Conservation (phyloP, 2,888 invertebrate species). For the Allophyes oxyacanthae region DNA sequence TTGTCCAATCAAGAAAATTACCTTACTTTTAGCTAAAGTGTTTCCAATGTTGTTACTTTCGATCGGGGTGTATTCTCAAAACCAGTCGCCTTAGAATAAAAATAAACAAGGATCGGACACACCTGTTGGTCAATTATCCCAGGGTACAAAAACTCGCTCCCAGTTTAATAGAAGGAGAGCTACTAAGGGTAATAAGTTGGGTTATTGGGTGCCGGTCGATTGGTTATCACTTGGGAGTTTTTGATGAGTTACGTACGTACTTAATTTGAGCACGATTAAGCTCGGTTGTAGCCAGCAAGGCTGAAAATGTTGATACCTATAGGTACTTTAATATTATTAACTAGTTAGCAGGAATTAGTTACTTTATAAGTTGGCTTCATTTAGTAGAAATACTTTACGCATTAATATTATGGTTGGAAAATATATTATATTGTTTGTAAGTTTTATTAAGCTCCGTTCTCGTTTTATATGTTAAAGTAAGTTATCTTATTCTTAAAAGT, state of each 20-base stretch:
- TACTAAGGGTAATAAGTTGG: constrained; percentile 43
- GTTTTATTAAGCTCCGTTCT: no score
- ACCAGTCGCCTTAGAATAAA: constrained; percentile 61
- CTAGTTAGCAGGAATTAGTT: no score
- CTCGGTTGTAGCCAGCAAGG: background rate
- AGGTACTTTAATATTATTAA: background rate
- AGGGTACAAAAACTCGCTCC: constrained; percentile 67
- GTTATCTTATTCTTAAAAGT: no score
- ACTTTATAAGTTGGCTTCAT: no score
- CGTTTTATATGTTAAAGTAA: no score
- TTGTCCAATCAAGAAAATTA: background rate
- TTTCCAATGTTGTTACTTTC: constrained; percentile 18
- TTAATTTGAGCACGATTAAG: background rate
- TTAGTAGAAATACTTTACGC: no score
- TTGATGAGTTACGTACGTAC: background rate
- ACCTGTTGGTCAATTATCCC: constrained; percentile 77
- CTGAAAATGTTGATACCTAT: background rate
- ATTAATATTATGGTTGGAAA: no score
- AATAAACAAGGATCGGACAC: constrained; percentile 71
- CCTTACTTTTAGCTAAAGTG: background rate
- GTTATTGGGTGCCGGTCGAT: constrained; percentile 12
- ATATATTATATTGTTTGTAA: no score
- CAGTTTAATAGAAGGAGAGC: constrained; percentile 39
- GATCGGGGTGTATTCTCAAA: constrained; percentile 30
- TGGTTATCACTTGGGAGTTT: constrained; percentile 33